Evolutionary conservation across 1,140 invertebrate species (phyloP), one percentile per base, ranked within the genome.

Genomic region (Elymnias hypermnestra): DNA sequence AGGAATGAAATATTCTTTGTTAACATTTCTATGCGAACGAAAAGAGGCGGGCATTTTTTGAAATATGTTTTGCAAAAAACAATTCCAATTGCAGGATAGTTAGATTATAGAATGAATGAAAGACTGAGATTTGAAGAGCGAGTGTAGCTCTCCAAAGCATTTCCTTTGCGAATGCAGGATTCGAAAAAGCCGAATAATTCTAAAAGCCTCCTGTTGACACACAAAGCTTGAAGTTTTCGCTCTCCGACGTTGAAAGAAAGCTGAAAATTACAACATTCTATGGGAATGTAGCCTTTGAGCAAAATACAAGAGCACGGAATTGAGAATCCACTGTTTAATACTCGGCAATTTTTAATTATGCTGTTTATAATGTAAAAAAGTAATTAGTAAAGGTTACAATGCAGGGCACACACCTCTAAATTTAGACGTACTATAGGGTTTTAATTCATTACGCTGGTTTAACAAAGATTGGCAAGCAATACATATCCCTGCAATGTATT

Each of bases 181-280:
- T 52, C 50, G 50, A 57, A 57, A 57, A 53, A 40, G 49, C 45
- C 46, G 52, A 55, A 48, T 53, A 49, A 46, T 28, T 59, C 45
- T 49, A 55, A 56, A 56, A 53, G 57, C 57, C 53, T 33, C 42
- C 57, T 48, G 56, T 59, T 59, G 53, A 56, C 57, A 56, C 37
- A 60, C 48, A 60, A 60, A 52, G 44, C 46, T 48, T 25, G 19
- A 53, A 56, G 48, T 60, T 60, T 56, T 47, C 57, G 53, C 53
- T 40, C 41, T 47, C 44, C 47, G 53, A 36, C 42, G 48, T 31
- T 59, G 56, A 60, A 60, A 60, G 57, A 60, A 59, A 60, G 53
- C 45, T 52, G 39, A 49, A 59, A 60, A 60, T 60, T 56, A 60
- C 55, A 49, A 53, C 50, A 48, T 53, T 49, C 50, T 56, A 39